phyloP scores from a whole-genome alignment of 2,888 invertebrate genomes.

The Lepidocyrtoides sp. region DNA sequence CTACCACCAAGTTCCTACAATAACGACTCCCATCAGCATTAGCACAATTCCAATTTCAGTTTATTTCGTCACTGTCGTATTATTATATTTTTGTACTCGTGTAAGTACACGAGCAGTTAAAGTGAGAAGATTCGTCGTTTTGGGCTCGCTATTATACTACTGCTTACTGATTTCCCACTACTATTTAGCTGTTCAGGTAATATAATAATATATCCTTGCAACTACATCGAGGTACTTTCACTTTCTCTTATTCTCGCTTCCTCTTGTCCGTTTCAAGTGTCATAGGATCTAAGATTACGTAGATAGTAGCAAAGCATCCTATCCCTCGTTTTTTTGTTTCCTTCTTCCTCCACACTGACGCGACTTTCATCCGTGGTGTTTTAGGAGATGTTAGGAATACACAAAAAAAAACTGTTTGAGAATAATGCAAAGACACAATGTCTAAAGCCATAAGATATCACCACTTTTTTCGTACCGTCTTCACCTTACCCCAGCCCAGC shows the following conservation, averaged over 20 bases:
- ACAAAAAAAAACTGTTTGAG: constrained; percentile 22
- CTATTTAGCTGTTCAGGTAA: constrained; percentile 22
- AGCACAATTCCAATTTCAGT: not conserved
- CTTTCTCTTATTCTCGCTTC: too few species aligned
- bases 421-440: too few species aligned
- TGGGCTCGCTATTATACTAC: too few species aligned
- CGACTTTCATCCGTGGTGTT: not conserved
- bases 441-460: not conserved
- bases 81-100: not conserved
- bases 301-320: too few species aligned
- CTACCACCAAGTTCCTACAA: not conserved
- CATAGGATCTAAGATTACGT: too few species aligned
- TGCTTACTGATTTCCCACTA: too few species aligned
- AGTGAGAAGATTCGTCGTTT: too few species aligned
- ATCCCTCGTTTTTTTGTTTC: not conserved
- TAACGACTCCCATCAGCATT: not conserved
- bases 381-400: too few species aligned
- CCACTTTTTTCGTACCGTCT: not conserved
- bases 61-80: not conserved
- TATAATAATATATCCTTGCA: too few species aligned
- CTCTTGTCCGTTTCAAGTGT: too few species aligned
- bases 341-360: not conserved
- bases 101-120: too few species aligned
- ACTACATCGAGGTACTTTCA: too few species aligned
- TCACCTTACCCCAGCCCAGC: not conserved